phyloP scores from a whole-genome alignment of 2,113 vertebrate genomes.

The Cygnus buccinator region DNA sequence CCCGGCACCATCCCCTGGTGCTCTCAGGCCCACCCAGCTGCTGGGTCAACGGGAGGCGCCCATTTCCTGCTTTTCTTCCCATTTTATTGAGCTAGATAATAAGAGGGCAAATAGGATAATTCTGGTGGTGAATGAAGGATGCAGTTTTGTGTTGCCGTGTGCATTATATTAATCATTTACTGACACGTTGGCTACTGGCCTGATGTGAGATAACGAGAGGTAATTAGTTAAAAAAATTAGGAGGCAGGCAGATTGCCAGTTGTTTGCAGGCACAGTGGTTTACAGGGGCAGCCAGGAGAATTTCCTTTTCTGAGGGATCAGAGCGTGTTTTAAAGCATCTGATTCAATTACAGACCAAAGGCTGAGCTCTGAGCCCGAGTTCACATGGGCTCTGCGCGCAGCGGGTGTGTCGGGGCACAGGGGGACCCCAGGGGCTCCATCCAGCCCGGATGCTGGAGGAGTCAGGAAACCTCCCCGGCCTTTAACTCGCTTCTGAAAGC shows the following conservation, averaged over 20 bases:
- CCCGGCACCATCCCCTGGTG: background rate
- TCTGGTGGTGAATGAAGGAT: background rate
- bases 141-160: background rate
- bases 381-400: background rate
- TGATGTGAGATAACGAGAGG: slow-evolving; percentile 47
- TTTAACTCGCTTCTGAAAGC: rapidly evolving
- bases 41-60: background rate
- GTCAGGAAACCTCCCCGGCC: background rate
- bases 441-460: background rate
- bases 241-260: slow-evolving; percentile 41
- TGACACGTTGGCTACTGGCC: slow-evolving; percentile 41
- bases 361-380: rapidly evolving
- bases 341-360: background rate
- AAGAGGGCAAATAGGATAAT: background rate
- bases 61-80: background rate
- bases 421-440: background rate
- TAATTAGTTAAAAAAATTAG: slow-evolving; percentile 64
- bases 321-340: background rate
- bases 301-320: background rate
- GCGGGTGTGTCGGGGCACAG: rapidly evolving
- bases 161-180: slow-evolving; percentile 30
- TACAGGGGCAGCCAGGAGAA: background rate
- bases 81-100: background rate
- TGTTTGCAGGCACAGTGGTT: background rate
- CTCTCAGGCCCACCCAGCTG: background rate